These are phyloP conservation scores for Synanthedon vespiformis DNA, from an alignment of 2,888 invertebrate species.

Conservation along the genomic window DNA sequence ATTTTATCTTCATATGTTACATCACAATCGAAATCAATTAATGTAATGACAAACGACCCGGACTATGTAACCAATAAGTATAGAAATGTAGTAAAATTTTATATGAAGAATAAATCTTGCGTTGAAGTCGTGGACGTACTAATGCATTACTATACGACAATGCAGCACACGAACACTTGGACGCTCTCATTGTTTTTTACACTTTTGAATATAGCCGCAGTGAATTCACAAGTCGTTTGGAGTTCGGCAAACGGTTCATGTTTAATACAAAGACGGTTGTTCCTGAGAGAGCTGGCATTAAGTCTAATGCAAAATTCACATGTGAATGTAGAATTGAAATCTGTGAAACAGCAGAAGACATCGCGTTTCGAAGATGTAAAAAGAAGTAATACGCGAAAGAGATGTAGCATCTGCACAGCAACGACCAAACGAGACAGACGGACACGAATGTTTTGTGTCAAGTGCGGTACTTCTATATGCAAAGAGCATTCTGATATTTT, in stretches of 20 bases:
- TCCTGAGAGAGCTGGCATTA: slow-evolving; percentile 44
- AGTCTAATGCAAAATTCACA: slow-evolving; percentile 29
- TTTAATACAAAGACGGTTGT: slow-evolving; percentile 33
- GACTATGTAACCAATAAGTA: slow-evolving; percentile 37
- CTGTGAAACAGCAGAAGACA: slow-evolving; percentile 14
- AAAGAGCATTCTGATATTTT: slow-evolving; percentile 44
- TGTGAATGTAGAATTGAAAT: neutral
- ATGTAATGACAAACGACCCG: slow-evolving; percentile 46
- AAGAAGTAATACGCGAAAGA: slow-evolving; percentile 25
- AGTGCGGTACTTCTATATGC: slow-evolving; percentile 47
- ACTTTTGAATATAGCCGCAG: slow-evolving; percentile 49
- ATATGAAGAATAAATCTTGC: slow-evolving; percentile 46
- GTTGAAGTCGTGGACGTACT: slow-evolving; percentile 53
- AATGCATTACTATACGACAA: slow-evolving; percentile 57
- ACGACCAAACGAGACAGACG: slow-evolving; percentile 41
- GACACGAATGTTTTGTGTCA: slow-evolving; percentile 41
- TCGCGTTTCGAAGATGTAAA: slow-evolving; percentile 7
- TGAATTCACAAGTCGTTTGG: slow-evolving; percentile 60
- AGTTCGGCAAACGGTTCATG: slow-evolving; percentile 25
- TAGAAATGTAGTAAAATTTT: slow-evolving; percentile 37
- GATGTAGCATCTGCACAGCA: slow-evolving; percentile 38
- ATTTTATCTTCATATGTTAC: slow-evolving; percentile 43
- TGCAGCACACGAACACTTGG: slow-evolving; percentile 58
- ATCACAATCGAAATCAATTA: slow-evolving; percentile 33
- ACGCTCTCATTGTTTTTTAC: slow-evolving; percentile 50